Conservation (phyloP, 92 coral and sea anemone species). For the Porites rus region DNA sequence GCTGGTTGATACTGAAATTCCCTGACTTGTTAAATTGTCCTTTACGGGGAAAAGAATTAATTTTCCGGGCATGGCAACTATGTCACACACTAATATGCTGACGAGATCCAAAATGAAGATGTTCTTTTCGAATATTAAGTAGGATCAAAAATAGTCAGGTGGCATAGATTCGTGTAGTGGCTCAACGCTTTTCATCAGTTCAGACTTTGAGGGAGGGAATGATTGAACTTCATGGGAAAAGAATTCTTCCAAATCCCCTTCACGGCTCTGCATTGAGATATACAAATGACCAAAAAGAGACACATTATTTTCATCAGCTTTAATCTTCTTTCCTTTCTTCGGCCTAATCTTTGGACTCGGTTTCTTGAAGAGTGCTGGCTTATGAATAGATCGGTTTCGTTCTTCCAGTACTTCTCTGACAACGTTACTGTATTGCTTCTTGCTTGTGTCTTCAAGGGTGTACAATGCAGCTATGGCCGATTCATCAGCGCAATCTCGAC, state of each 20-base stretch:
- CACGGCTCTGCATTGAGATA: conserved; percentile 62
- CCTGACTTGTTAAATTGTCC: too few relatives aligned
- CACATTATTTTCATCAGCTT: conserved; percentile 43
- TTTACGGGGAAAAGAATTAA: too few relatives aligned
- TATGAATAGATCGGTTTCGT: conserved; percentile 43
- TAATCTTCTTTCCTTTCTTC: conserved; percentile 52
- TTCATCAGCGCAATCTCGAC: conserved; percentile 53
- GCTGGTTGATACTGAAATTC: too few relatives aligned
- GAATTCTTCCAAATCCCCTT: conserved; percentile 61
- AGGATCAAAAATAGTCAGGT: too few relatives aligned
- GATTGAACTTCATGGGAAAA: conserved; percentile 38
- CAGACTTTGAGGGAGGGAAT: too few relatives aligned
- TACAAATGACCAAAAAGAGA: conserved; percentile 62
- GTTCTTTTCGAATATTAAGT: too few relatives aligned
- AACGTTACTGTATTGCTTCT: conserved; percentile 58
- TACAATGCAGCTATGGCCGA: conserved; percentile 40
- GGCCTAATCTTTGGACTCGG: conserved; percentile 26
- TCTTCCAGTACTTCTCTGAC: conserved; percentile 56
- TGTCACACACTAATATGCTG: too few relatives aligned
- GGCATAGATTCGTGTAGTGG: too few relatives aligned
- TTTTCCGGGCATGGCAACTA: too few relatives aligned
- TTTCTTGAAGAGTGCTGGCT: conserved; percentile 50
- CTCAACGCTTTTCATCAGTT: too few relatives aligned
- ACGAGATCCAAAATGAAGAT: too few relatives aligned
- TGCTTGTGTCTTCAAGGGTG: conserved; percentile 47